Evolutionary conservation across 1,140 invertebrate species (phyloP).

Genomic region (Eumeta japonica): DNA sequence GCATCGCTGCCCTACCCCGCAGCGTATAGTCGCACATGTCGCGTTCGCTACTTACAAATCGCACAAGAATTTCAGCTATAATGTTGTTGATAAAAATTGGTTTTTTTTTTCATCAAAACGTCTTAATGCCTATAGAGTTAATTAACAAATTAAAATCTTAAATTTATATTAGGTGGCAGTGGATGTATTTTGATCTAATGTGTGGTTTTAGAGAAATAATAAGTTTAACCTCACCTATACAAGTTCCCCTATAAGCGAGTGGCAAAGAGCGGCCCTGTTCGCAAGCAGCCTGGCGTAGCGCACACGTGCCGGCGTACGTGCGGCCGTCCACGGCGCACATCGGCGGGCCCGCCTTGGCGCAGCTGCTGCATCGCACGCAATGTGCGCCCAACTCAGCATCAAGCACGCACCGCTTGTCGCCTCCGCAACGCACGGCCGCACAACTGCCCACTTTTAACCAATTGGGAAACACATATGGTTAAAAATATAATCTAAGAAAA

Average conservation of each 20-base stretch:
- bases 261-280: conserved; percentile 77
- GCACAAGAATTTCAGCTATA: not conserved
- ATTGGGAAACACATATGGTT: too few species aligned
- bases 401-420: conserved; percentile 78
- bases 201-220: not conserved
- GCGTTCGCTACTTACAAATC: conserved; percentile 67
- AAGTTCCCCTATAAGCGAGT: conserved; percentile 82
- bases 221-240: conserved; percentile 66
- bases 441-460: conserved; percentile 77
- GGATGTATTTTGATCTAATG: not conserved
- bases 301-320: conserved; percentile 84
- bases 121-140: not conserved
- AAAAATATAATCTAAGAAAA: too few species aligned
- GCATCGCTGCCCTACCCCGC: conserved; percentile 74
- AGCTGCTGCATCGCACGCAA: conserved; percentile 77
- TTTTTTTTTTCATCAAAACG: not conserved
- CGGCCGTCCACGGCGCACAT: conserved; percentile 85
- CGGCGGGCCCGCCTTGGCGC: conserved; percentile 61
- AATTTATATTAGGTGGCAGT: not conserved
- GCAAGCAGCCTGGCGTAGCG: conserved; percentile 81
- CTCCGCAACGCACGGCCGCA: conserved; percentile 74
- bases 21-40: conserved; percentile 72
- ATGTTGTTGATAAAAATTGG: too few species aligned
- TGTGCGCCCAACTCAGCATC: conserved; percentile 83
- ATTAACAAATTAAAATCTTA: not conserved